Percentiles rank a stretch among this genome's conserved stretches.
Conservation (phyloP, 2,113 vertebrate species). For the Chlorodrepanis virens region DNA sequence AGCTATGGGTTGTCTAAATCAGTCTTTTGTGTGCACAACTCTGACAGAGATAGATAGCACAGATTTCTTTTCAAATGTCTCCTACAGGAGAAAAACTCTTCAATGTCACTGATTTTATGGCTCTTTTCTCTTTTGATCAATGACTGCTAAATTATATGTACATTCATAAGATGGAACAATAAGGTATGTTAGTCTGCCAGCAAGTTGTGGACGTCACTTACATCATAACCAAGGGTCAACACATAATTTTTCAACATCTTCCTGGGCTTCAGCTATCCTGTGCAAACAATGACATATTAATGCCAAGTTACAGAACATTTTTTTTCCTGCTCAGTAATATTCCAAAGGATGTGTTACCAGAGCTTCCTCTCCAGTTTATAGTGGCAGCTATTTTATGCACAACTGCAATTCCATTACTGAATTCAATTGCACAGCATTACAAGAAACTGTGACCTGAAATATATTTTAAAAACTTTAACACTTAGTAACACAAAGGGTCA, state of each 20-base stretch:
- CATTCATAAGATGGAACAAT: slow-evolving; percentile 19
- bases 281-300: background rate
- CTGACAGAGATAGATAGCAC: slow-evolving; percentile 31
- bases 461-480: background rate
- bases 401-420: background rate
- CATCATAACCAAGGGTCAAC: slow-evolving; percentile 16
- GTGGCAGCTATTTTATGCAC: background rate
- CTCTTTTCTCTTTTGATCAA: slow-evolving; percentile 45
- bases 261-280: background rate
- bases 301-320: background rate
- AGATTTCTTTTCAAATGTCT: slow-evolving; percentile 56
- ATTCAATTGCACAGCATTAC: background rate
- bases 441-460: background rate
- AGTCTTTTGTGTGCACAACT: background rate
- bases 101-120: slow-evolving; percentile 38
- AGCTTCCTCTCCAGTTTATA: background rate
- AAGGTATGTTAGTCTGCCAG: background rate
- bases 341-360: background rate
- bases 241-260: background rate
- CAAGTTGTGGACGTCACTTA: background rate
- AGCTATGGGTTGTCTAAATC: background rate
- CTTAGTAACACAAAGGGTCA: background rate
- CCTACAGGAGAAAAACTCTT: slow-evolving; percentile 34
- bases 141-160: slow-evolving; percentile 47
- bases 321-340: background rate